phyloP scores from a whole-genome alignment of 2,113 vertebrate species.

The Pterocles burchelli region DNA sequence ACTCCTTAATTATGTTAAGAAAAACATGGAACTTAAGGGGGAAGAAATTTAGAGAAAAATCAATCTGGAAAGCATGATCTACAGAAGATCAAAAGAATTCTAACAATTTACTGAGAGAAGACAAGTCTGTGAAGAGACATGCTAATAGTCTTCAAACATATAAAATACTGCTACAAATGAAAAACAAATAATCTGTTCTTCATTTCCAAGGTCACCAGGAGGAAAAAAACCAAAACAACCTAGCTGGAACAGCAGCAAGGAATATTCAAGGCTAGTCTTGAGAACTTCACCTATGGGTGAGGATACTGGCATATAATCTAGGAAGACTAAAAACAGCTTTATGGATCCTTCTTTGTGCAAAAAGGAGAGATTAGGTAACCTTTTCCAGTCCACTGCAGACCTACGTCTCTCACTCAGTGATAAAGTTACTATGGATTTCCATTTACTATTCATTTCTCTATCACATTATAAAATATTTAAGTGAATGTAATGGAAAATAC shows the following conservation, averaged over 20 bases:
- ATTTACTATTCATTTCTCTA: not conserved
- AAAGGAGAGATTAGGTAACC: not conserved
- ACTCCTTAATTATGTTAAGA: not conserved
- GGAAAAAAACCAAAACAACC: not conserved
- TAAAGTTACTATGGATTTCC: not conserved
- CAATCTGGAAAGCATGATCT: not conserved
- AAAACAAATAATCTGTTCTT: not conserved
- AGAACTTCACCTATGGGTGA: not conserved
- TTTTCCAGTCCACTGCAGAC: not conserved
- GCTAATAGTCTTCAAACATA: not conserved
- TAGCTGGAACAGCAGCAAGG: not conserved
- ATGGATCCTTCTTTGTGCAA: not conserved
- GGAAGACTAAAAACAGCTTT: not conserved
- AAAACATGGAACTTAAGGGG: not conserved
- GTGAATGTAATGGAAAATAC: not conserved
- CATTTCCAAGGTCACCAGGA: not conserved
- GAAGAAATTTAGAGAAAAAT: not conserved
- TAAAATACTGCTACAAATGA: not conserved
- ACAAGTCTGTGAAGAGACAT: not conserved
- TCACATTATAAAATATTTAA: not conserved
- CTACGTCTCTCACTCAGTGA: not conserved
- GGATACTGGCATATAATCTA: not conserved
- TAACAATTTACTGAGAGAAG: not conserved
- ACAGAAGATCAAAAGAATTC: not conserved
- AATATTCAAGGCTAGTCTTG: not conserved